Evolutionary conservation across 2,888 invertebrate species (phyloP), one percentile per base, ranked within the genome.

Genomic region (Suillia variegata): DNA sequence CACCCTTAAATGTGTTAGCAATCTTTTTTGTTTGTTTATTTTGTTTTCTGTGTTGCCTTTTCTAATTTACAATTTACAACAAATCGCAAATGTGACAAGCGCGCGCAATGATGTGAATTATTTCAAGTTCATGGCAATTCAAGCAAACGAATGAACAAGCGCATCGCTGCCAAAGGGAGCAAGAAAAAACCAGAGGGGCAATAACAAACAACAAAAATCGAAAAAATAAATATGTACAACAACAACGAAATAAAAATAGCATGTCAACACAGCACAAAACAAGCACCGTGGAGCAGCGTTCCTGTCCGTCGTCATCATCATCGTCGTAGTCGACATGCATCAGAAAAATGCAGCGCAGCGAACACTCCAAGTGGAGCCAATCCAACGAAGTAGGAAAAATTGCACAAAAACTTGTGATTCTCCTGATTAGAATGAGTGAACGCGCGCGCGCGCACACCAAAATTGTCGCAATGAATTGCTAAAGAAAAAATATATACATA

Each of bases 161-260:
- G 48, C 24, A 54, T 33, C 22, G 22, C 26, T 26, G 5, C 26
- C 5, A 26, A 5, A 10, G 26, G 26, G 26, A 20, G n/a, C 42
- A 34, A 49, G 17, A 49, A 49, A 48, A 24, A 47, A 33, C 51
- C 45, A 53, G 52, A 47, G 55, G 58, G 60, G 52, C 63, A 63
- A 61, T 65, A 70, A 26, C 10, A 15, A 21, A 24, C 26, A 45
- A 22, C 42, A 56, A 20, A 22, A 52, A 26, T 6, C 26, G 10
- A 17, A 18, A 52, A 52, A 52, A 52, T 33, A 26, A 26, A 5
- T 5, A 5, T 26, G 10, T 26, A 26, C 18, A 34, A 33, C 17
- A 31, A 18, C 15, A 52, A 24, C 34, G 47, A 60, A 71, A 70
- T 73, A 73, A 67, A 73, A 73, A 73, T 73, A 73, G 73, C 26